Percentiles rank a stretch among this genome's conserved stretches.
Conservation (phyloP, 2,797 vertebrate species). For the Coreius guichenoti region DNA sequence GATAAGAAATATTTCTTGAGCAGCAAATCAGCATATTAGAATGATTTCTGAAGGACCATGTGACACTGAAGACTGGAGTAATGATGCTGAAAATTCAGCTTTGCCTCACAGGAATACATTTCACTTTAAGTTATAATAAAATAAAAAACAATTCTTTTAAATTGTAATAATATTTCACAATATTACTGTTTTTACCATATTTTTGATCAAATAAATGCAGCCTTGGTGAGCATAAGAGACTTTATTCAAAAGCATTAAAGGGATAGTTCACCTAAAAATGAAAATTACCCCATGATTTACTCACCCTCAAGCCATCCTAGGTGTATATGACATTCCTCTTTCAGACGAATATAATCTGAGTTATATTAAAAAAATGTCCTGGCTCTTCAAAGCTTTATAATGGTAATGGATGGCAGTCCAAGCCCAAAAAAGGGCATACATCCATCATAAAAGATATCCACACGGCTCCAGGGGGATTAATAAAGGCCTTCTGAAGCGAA, state of each 20-base stretch:
- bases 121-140: not conserved
- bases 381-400: no score
- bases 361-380: no score
- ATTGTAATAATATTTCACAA: not conserved
- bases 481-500: no score
- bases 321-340: no score
- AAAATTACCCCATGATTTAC: no score
- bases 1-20: not conserved
- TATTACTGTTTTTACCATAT: not conserved
- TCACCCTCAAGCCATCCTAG: no score
- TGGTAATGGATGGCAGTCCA: no score
- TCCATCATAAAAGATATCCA: no score
- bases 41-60: not conserved
- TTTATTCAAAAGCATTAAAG: not conserved
- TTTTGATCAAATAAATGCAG: not conserved
- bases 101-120: not conserved
- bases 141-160: not conserved
- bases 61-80: not conserved
- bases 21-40: not conserved
- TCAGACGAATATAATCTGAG: no score
- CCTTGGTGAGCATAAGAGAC: not conserved
- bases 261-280: no score
- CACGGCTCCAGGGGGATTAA: no score
- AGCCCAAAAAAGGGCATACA: no score
- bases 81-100: not conserved